Percentiles rank a stretch among this genome's conserved stretches.
Conservation (phyloP, 1,140 invertebrate species). For the Anastrepha obliqua region DNA sequence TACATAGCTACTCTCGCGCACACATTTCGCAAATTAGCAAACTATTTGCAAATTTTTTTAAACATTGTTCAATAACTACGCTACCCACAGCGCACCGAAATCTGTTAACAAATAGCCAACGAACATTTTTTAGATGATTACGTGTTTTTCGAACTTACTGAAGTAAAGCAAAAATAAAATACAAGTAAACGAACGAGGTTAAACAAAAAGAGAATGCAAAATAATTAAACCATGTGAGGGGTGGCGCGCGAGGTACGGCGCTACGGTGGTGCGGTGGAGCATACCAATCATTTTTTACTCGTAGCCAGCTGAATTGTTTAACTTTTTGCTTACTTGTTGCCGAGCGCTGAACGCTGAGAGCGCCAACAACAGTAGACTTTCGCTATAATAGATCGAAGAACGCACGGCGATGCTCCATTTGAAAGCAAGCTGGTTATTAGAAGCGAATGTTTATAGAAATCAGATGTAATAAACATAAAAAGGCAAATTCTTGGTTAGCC, state of each 20-base stretch:
- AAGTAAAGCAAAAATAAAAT: not conserved
- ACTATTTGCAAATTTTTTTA: not conserved
- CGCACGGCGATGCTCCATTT: not conserved
- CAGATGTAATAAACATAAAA: no score
- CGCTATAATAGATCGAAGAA: not conserved
- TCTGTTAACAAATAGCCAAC: constrained; percentile 5
- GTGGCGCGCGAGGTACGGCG: not conserved
- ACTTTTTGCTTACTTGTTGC: constrained; percentile 18
- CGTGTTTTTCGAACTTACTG: constrained; percentile 25
- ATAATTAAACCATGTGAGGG: not conserved
- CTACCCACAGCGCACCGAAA: not conserved
- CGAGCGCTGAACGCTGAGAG: not conserved
- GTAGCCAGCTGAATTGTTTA: not conserved
- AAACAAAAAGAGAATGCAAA: constrained; percentile 37
- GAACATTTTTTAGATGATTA: not conserved
- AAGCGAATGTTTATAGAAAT: not conserved
- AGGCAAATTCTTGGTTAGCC: no score
- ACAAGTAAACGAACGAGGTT: constrained; percentile 27
- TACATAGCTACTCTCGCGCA: not conserved
- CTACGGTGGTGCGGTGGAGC: no score
- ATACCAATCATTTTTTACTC: not conserved
- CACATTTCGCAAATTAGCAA: not conserved
- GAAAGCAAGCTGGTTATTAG: not conserved
- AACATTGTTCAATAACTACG: constrained; percentile 3
- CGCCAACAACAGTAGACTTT: not conserved